Evolutionary conservation across 2,888 invertebrate species (phyloP), one percentile per base, ranked within the genome.

Genomic region (Aromia moschata): DNA sequence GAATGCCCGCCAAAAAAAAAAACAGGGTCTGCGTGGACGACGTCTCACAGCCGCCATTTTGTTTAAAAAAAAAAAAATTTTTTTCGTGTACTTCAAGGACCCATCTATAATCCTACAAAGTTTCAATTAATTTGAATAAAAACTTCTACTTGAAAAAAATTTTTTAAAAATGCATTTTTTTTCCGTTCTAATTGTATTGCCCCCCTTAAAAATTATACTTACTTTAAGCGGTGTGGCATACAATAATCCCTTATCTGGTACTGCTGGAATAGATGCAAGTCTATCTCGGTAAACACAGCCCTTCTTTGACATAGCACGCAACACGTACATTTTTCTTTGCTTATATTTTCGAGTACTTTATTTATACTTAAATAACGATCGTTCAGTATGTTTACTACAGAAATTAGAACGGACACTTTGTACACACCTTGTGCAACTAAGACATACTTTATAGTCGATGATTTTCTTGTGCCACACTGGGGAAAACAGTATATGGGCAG

Each of bases 221-320:
- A 49, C 49, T 20, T 49, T 37, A 49, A n/a, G 2, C 36, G 20
- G 12, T 49, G 49, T 18, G n/a, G 1, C 9, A 49, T 9, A 15
- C 49, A 49, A 14, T 14, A 49, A 14, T 49, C 25, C 7, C 11
- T 17, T 17, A 46, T 7, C 0, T 33, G 4, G 36, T 18, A 12
- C 2, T 37, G 11, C 18, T 25, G 5, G 15, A 11, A 47, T 9
- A 11, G 10, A 7, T 9, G 1, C 4, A 12, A 14, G 12, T 20
- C 12, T 20, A 36, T 18, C 14, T 49, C 20, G n/a, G 36, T 17
- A 37, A 18, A 1, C 4, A 0, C 5, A 12, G 9, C 1, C 20
- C 20, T 49, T 20, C 12, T 10, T 20, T 25, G 36, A 20, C 49
- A 49, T 17, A 49, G 11, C 0, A 14, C 18, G n/a, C 49, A 38